phyloP scores from a whole-genome alignment of 2,888 invertebrate genomes.

The Trissolcus japonicus region DNA sequence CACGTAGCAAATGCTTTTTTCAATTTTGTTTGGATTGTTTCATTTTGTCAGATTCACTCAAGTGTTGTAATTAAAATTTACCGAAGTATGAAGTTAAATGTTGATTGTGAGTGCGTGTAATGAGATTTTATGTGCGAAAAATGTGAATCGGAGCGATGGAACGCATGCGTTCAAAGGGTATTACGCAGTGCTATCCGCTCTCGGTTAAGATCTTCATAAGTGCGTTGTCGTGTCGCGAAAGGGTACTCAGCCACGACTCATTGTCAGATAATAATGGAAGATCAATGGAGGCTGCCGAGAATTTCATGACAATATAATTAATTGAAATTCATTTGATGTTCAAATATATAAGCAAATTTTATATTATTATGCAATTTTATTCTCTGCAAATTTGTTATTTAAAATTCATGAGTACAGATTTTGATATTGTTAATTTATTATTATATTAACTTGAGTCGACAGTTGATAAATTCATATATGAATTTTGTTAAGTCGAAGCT shows the following conservation, averaged over 20 bases:
- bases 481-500: too few species aligned
- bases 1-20: background rate
- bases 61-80: background rate
- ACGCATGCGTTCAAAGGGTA: conserved; percentile 31
- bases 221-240: conserved; percentile 71
- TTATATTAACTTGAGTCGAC: too few species aligned
- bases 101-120: conserved; percentile 1
- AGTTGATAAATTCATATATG: too few species aligned
- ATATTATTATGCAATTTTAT: too few species aligned
- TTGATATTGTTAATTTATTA: too few species aligned
- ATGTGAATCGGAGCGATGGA: conserved; percentile 13
- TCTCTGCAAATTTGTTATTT: too few species aligned
- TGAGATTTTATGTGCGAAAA: conserved; percentile 7
- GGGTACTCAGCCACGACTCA: conserved; percentile 51
- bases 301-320: conserved; percentile 24
- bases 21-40: conserved; percentile 39
- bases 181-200: conserved; percentile 41
- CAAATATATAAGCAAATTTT: too few species aligned
- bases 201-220: conserved; percentile 62
- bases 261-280: conserved; percentile 50
- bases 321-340: too few species aligned
- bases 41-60: background rate
- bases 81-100: conserved; percentile 3
- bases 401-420: too few species aligned
- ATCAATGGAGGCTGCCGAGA: conserved; percentile 27